Evolutionary conservation across 1,140 invertebrate genomes (phyloP), one percentile per base, ranked within the genome.

Genomic region (Drosophila tsacasi): DNA sequence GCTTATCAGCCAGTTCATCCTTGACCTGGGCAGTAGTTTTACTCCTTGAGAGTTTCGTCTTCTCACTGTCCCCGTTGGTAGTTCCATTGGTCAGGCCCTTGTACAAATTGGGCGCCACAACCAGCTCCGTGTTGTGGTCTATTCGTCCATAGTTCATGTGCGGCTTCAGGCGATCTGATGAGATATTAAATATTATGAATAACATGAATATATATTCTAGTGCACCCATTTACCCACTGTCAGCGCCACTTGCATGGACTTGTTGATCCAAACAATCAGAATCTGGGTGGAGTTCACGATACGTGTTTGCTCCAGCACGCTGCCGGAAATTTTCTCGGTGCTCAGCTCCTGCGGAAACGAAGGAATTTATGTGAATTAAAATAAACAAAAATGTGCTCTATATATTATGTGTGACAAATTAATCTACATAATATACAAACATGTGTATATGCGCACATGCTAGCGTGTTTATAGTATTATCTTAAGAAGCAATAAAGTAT

Each of bases 251-350:
- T 93, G 89, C 67, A 94, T 91, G 40, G 93, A 93, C 75, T 93
- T 93, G 72, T 93, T 94, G 54, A 94, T 91, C 94, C 94, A 94
- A 71, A 94, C 93, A 8, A 94, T 76, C 21, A 94, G 63, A 52
- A 94, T 93, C 80, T 94, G 93, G 15, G 92, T 81, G 5, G 85
- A 81, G 65, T 93, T 93, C 1, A 94, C 91, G 71, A 94, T 92
- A 39, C 93, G 91, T 7, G 94, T 93, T 83, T 94, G 94, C 61
- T 94, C 93, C 35, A 94, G 79, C 25, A 94, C 81, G 52, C 93
- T 94, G 8, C 85, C 85, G 63, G 94, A 94, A 30, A 94, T 93
- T 66, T 93, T 93, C 65, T 94, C 93, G 12, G 93, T 91, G 50
- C 94, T 93, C 7, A 94, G 69, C 67, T 94, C 94, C 94, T 94